Evolutionary conservation across 2,797 vertebrate genomes (phyloP).

Genomic region (Brachyalestes nurse): DNA sequence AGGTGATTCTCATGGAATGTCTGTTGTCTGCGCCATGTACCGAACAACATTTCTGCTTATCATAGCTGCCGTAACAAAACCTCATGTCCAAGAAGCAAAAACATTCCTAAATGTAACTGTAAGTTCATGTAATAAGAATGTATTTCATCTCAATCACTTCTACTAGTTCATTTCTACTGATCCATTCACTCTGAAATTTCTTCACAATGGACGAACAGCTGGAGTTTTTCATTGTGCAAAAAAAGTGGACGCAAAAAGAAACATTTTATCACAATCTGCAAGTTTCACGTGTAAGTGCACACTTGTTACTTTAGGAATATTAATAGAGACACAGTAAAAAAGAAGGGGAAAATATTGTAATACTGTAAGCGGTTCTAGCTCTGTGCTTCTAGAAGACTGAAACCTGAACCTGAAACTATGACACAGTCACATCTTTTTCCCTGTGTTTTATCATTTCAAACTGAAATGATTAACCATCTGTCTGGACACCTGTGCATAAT

Average conservation of each 20-base stretch:
- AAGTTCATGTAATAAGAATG: too few species aligned
- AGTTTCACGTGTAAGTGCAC: neutral
- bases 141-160: too few species aligned
- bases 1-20: neutral
- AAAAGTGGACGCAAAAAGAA: too few species aligned
- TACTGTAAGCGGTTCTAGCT: neutral
- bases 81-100: too few species aligned
- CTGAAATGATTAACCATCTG: neutral
- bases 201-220: too few species aligned
- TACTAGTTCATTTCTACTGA: too few species aligned
- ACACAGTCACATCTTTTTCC: neutral
- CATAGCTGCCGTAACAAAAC: too few species aligned
- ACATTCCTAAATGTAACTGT: too few species aligned
- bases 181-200: too few species aligned
- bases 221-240: too few species aligned
- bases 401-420: slow-evolving; percentile 6
- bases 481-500: neutral
- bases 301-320: neutral
- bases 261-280: too few species aligned
- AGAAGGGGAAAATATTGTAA: neutral
- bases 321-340: neutral
- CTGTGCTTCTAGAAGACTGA: neutral
- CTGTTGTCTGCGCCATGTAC: neutral
- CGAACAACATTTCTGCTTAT: neutral
- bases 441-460: neutral